Percentiles rank a stretch among this genome's conserved stretches.
Conservation (phyloP, 2,888 invertebrate species). For the Zonitis immaculata region DNA sequence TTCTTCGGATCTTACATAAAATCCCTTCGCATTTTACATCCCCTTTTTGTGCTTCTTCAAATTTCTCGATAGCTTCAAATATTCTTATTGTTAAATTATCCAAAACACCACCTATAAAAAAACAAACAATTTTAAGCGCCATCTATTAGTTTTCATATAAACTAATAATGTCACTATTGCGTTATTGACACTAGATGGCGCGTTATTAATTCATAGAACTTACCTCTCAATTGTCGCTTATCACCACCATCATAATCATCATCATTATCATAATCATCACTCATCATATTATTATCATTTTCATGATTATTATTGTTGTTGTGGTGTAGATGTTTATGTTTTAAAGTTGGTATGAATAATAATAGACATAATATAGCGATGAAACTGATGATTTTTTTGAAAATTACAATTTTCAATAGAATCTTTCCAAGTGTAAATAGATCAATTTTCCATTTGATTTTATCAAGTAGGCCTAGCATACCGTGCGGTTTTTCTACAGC, state of each 20-base stretch:
- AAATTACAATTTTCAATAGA: slow-evolving; percentile 68
- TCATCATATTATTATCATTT: background rate
- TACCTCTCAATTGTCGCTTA: background rate
- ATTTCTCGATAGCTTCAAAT: background rate
- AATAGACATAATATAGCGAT: slow-evolving; percentile 70
- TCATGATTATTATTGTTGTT: background rate
- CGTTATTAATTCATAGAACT: background rate
- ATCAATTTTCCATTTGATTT: slow-evolving; percentile 66
- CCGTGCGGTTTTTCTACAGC: slow-evolving; percentile 51
- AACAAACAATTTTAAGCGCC: too few species aligned
- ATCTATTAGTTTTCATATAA: too few species aligned
- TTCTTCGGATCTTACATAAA: background rate
- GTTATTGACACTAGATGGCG: background rate
- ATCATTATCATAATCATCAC: background rate
- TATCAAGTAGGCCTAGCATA: slow-evolving; percentile 58
- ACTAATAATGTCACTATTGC: too few species aligned
- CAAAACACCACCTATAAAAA: too few species aligned
- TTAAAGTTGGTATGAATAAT: slow-evolving; percentile 62
- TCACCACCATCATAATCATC: background rate
- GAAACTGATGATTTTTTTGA: slow-evolving; percentile 78
- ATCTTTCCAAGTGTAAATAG: slow-evolving; percentile 70
- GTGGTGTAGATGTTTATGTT: slow-evolving; percentile 27
- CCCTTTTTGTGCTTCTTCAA: background rate
- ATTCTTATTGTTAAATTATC: background rate
- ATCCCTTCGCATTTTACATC: background rate